Percentiles rank a stretch among this genome's conserved stretches.
phyloP scores from a whole-genome alignment of 2,113 vertebrate genomes.

The Strigops habroptila region DNA sequence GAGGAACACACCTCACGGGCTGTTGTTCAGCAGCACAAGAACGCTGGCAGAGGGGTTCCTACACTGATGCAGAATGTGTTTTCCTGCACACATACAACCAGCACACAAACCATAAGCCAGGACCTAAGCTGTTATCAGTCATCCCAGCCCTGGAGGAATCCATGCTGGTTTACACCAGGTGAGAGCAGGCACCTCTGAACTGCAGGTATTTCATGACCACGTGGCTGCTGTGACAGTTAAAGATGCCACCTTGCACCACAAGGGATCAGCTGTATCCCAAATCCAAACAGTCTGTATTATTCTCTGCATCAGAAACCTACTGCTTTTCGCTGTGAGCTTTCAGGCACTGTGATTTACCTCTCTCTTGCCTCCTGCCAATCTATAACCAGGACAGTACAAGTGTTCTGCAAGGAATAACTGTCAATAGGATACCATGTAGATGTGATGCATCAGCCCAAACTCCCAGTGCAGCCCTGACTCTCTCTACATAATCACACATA shows the following conservation, averaged over 20 bases:
- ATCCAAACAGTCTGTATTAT: not conserved
- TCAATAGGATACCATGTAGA: not conserved
- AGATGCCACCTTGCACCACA: not conserved
- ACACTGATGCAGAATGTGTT: not conserved
- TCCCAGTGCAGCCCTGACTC: not conserved
- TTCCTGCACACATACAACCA: not conserved
- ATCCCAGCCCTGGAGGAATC: not conserved
- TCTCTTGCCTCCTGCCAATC: not conserved
- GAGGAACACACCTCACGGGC: not conserved
- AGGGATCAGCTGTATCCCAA: not conserved
- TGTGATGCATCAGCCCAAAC: not conserved
- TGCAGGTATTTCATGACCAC: not conserved
- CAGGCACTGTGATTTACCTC: not conserved
- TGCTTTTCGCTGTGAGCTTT: not conserved
- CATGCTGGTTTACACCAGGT: not conserved
- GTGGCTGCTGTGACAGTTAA: not conserved
- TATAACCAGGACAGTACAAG: not conserved
- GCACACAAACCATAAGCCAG: not conserved
- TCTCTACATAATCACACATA: not conserved
- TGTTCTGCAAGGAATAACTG: not conserved
- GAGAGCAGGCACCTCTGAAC: not conserved
- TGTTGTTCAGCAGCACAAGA: not conserved
- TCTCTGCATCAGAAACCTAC: not conserved
- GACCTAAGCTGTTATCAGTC: not conserved
- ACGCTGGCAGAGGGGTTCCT: not conserved